Conservation (phyloP, 2,113 vertebrate genomes). For the Hippocampus comes region DNA sequence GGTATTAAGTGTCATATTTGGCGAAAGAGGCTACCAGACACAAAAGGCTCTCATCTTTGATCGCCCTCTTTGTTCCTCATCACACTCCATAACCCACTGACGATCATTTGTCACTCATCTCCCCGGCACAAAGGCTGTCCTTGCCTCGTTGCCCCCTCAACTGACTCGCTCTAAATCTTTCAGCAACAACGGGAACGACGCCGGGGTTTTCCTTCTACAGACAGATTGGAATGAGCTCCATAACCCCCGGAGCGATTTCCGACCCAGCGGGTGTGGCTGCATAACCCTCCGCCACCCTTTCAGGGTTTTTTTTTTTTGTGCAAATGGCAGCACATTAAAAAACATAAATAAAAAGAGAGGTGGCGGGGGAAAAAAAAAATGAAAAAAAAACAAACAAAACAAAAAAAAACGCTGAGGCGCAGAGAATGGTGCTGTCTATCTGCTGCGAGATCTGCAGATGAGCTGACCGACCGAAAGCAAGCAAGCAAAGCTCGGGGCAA, state of each 20-base stretch:
- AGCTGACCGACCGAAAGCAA: conserved; percentile 69
- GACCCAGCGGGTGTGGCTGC: conserved; percentile 45
- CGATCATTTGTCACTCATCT: conserved; percentile 60
- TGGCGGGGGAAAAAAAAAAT: conserved; percentile 4
- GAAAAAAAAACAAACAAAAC: too few species aligned
- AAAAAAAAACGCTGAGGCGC: conserved; percentile 44
- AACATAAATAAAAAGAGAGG: background rate
- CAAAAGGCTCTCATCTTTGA: conserved; percentile 40
- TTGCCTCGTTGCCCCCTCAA: conserved; percentile 55
- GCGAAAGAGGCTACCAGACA: conserved; percentile 20
- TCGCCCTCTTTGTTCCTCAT: conserved; percentile 56
- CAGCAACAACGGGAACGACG: conserved; percentile 48
- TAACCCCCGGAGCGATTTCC: conserved; percentile 46
- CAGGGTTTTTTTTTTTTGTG: conserved; percentile 29
- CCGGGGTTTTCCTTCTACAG: conserved; percentile 41
- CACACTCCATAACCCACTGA: conserved; percentile 59
- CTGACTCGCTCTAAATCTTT: conserved; percentile 61
- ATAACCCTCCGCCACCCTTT: conserved; percentile 17
- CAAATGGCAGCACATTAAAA: conserved; percentile 45
- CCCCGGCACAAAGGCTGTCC: conserved; percentile 58
- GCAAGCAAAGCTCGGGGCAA: conserved; percentile 63
- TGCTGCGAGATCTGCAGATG: conserved; percentile 63
- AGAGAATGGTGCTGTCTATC: conserved; percentile 47
- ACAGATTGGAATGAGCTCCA: conserved; percentile 62
- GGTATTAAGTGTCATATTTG: conserved; percentile 10